Base-by-base conservation (phyloP, 2,113 vertebrate genomes). In the Psilopsiagon aymara region DNA sequence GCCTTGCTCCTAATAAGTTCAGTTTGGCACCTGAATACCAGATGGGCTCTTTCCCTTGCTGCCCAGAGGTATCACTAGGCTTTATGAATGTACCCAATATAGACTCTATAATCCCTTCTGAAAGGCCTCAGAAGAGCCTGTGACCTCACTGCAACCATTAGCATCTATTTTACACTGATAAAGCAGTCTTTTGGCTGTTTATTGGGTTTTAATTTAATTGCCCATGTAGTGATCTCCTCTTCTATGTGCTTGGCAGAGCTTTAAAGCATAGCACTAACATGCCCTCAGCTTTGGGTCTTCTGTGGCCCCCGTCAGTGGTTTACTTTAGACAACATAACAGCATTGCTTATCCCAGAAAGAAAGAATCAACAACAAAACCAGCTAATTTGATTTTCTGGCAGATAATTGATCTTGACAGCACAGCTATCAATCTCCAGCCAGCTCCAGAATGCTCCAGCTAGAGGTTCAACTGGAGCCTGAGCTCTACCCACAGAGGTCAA, bases 301-400 rank as follows among this genome's bases (percentile, higher is more conserved):
- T 47, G 49, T 0, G 0, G 57, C 27, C 0, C 0, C n/a, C 18
- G 6, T 31, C 47, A 49, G 59, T 73, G 84, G 62, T 77, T 83
- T 77, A 21, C 43, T 93, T 47, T 11, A n/a, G 28, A 51, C 33
- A 57, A 52, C 68, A 66, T 67, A 66, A 43, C 55, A 44, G n/a
- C 47, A 41, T 51, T 71, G 91, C 78, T 89, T 77, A 69, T 13
- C 43, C 35, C 17, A 55, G 59, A 59, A 83, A 55, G 35, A 60
- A 86, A 74, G 28, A 68, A 75, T 35, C 13, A 70, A n/a, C 28
- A 62, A 31, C 1, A n/a, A 55, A 35, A 31, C 43, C 67, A 57
- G 9, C 4, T 47, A 41, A 55, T 51, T 16, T 81, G n/a, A 60
- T 66, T 69, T 94, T 87, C 68, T 70, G 31, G 44, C 18, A 92